Evolutionary conservation across 1,140 invertebrate species (phyloP).

Genomic region (Trypoxylus dichotomus): DNA sequence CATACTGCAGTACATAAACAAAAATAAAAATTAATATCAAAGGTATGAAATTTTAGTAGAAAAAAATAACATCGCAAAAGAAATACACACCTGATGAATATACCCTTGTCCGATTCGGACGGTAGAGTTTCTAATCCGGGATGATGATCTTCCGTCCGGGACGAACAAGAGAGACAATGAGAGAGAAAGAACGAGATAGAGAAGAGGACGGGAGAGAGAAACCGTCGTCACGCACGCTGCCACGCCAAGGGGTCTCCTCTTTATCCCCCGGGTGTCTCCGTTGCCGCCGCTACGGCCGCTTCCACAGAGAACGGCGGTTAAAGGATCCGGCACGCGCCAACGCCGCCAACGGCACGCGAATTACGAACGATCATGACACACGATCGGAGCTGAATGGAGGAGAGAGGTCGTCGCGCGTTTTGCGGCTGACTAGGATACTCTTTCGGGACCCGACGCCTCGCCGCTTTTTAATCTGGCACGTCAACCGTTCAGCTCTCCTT

Average conservation of each 20-base stretch:
- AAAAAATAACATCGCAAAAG: background rate
- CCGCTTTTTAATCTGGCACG: slow-evolving; percentile 22
- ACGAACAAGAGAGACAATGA: background rate
- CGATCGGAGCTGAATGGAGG: slow-evolving; percentile 16
- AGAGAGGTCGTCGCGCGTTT: background rate
- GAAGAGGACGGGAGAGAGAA: background rate
- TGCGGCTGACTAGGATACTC: background rate
- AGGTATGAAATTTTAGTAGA: background rate
- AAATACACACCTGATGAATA: slow-evolving; percentile 20
- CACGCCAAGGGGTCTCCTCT: slow-evolving; percentile 6
- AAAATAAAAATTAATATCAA: no score
- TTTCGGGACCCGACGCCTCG: background rate
- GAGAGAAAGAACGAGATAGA: background rate
- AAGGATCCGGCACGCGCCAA: slow-evolving; percentile 16
- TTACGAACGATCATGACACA: slow-evolving; percentile 15
- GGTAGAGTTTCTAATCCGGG: slow-evolving; percentile 6
- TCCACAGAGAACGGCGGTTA: background rate
- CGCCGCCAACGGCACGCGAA: slow-evolving; percentile 10
- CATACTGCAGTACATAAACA: no score
- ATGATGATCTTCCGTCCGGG: slow-evolving; percentile 16
- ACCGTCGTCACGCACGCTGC: slow-evolving; percentile 11
- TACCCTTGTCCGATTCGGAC: background rate
- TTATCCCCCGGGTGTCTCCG: background rate
- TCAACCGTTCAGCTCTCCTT: background rate
- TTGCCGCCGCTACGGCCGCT: background rate